Base-by-base conservation (phyloP, 2,797 vertebrate genomes). In the Aeoliscus strigatus region DNA sequence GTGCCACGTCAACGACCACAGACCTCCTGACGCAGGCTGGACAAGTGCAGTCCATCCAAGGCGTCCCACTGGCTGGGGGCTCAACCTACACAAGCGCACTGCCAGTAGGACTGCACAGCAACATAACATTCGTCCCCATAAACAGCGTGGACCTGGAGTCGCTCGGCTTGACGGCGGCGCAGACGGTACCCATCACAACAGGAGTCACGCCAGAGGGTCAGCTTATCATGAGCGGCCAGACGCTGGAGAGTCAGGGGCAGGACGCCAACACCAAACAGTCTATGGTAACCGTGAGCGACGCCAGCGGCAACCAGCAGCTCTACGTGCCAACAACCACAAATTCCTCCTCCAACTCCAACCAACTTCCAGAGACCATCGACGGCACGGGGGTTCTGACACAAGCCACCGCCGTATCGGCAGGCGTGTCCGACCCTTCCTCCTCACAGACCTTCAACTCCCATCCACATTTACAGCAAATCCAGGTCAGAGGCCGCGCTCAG, bases 41-140 rank as follows among this genome's bases (percentile, higher is more conserved):
- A 79, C 92, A 92, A 70, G 85, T 97, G 60, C 88, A 90, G 70
- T 93, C 94, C 73, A 92, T 97, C 85, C 94, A 98, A 77, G 95
- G 95, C 83, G 90, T 97, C 77, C 90, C 95, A 59, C 89, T 98
- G n/a, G n/a, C n/a, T 57, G 91, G 92, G 83, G 87, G 91, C 84
- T 92, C 93, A 14, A 88, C 92, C 44, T 99, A 94, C 80, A 87
- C 94, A 73, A 97, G 95, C 49, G 92, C n/a, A n/a, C n/a, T 98
- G 87, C 93, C 95, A 88, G 80, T 97, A 81, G 94, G 94, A 76
- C 85, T 99, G 86, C 94, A 94, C 8, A 94, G 95, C 81, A 99
- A 98, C 85, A 98, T 99, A 74, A 96, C 96, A 56, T 97, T 99
- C 90, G 92, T 99, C 86, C 95, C 96, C 79, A 96, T 99, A 77